These are phyloP conservation scores for Discoglossus pictus DNA, from an alignment of 2,797 vertebrate genomes.

Conservation along the genomic window DNA sequence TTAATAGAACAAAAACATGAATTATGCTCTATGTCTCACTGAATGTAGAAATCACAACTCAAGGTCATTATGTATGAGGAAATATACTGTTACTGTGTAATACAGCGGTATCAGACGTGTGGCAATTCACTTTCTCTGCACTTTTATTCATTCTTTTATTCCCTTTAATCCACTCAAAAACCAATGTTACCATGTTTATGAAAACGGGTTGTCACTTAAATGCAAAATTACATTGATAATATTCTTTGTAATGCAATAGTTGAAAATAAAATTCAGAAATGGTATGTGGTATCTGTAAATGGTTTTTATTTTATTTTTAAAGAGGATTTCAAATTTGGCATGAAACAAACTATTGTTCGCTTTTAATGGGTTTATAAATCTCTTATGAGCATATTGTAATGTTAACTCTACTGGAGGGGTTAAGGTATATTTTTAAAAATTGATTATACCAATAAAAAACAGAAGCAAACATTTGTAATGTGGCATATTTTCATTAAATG, in stretches of 20 bases:
- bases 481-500: too few species aligned
- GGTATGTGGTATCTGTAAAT: conserved; percentile 12
- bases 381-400: too few species aligned
- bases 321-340: too few species aligned
- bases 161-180: conserved; percentile 53
- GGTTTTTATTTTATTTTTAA: background rate
- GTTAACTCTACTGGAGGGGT: too few species aligned
- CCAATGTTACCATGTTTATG: conserved; percentile 62
- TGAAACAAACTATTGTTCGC: too few species aligned
- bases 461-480: too few species aligned
- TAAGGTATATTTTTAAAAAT: too few species aligned
- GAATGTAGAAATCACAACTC: conserved; percentile 17
- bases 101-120: conserved; percentile 3
- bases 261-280: conserved; percentile 85
- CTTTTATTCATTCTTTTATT: conserved; percentile 37
- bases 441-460: too few species aligned
- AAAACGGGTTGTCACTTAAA: conserved; percentile 88
- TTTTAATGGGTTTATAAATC: too few species aligned
- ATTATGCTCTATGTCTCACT: conserved; percentile 8
- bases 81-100: conserved; percentile 28
- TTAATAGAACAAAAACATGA: conserved; percentile 45
- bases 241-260: conserved; percentile 91
- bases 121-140: conserved; percentile 10
- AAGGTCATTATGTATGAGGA: conserved; percentile 1
- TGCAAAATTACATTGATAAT: conserved; percentile 77